Evolutionary conservation across 2,797 vertebrate genomes (phyloP), one percentile per base, ranked within the genome.

Genomic region (Gephyroberyx darwinii): DNA sequence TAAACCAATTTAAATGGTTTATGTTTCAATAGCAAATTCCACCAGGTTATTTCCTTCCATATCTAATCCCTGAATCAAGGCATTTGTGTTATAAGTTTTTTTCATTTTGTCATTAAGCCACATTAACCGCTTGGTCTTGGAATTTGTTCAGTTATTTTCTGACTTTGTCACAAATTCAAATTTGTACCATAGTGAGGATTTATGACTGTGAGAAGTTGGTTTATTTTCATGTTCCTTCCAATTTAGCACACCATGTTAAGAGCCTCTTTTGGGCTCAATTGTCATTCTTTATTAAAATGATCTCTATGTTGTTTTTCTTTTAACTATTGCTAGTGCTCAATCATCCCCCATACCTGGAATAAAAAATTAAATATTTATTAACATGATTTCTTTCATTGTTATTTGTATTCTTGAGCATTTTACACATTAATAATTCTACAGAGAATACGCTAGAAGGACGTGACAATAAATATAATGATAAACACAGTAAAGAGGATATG

Each of bases 391-490:
- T 41, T 41, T 39, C 2, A 39, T 39, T 39, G 26, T 41, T 41
- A 43, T 51, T 69, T 4, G 37, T 2, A 39, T 50, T 37, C 37
- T 31, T 13, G 41, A 47, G 30, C 17, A 37, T 47, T 65, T 67
- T 80, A 5, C 35, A 62, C 47, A 48, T 13, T 13, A 12, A 41
- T 19, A 6, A 55, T 43, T 51, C 13, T 17, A 50, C 33, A 66
- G 47, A 16, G 37, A 45, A 65, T 51, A 10, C 13, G 12, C 22
- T 54, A 13, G n/a, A 48, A 39, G 19, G 5, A 59, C 45, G 2
- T 52, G 50, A 54, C 26, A 7, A 31, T 41, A 53, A 26, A 37
- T 5, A 20, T 22, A 30, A 31, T 3, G 30, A 14, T 30, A 61
- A 74, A 10, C n/a, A 6, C 6, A 30, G 26, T 2, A 17, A 9